phyloP scores from a whole-genome alignment of 2,888 invertebrate species.

The Blastobasis adustella region DNA sequence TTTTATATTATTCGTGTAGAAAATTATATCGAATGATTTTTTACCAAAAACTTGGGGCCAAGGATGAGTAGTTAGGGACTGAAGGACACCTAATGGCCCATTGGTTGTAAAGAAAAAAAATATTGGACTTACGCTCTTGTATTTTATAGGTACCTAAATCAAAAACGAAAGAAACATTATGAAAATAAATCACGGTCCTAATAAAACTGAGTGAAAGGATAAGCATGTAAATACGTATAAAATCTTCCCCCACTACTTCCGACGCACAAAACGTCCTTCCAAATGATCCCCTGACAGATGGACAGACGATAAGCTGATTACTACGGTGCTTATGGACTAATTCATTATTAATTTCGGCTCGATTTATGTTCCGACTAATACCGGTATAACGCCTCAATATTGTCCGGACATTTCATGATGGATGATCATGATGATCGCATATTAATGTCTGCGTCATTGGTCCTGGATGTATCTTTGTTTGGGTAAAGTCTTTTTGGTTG shows the following conservation, averaged over 20 bases:
- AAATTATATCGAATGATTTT: no score
- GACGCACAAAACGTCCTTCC: conserved; percentile 14
- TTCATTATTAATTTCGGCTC: conserved; percentile 50
- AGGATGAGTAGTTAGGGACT: no score
- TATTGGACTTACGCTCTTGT: no score
- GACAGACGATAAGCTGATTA: conserved; percentile 45
- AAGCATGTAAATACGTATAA: background rate
- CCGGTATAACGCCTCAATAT: conserved; percentile 32
- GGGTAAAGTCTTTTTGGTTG: background rate
- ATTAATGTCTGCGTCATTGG: background rate
- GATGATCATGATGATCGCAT: no score
- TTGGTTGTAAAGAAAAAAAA: no score
- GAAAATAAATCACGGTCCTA: background rate
- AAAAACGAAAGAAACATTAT: no score
- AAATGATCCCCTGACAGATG: conserved; percentile 28
- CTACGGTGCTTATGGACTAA: conserved; percentile 36
- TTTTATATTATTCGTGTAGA: no score
- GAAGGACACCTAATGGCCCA: no score
- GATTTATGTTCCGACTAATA: conserved; percentile 34
- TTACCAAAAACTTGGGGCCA: no score
- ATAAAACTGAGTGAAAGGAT: background rate
- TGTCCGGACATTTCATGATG: conserved; percentile 12
- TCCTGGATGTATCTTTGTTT: background rate
- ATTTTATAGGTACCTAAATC: no score
- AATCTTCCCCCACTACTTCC: background rate